Evolutionary conservation across 2,113 vertebrate species (phyloP), one percentile per base, ranked within the genome.

Genomic region (Sylvietta virens): DNA sequence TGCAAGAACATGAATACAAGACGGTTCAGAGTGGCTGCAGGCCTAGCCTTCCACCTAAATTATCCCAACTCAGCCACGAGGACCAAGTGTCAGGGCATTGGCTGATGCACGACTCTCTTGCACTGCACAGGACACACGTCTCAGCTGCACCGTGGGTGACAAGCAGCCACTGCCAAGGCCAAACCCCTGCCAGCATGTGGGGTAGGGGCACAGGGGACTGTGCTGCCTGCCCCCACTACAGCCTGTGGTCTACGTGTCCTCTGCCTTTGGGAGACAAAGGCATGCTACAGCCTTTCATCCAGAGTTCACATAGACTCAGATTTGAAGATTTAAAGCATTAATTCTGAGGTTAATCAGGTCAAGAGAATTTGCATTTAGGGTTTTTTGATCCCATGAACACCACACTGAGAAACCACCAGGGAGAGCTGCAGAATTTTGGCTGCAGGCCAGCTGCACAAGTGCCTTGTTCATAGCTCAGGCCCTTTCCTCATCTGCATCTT

Each of bases 191-290:
- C 3, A 15, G 51, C 27, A 51, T 1, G 1, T 21, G 13, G 16
- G 47, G 53, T 20, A 58, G 31, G 16, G 27, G 14, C 50, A 56
- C 30, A 26, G 17, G 17, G 53, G 22, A 22, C 18, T 60, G 48
- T 1, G 9, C 57, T 8, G 3, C 31, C 17, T 0, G 0, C 5
- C 31, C 15, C 35, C 4, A 2, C 11, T 31, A 35, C 18, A 90
- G 58, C 13, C 33, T 1, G 0, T 4, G 31, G 6, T 61, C 35
- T 71, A 10, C 0, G 0, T 4, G 28, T 10, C 66, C 44, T 50
- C 24, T 66, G 44, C n/a, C 66, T 80, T 82, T 3, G 0, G 3
- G 23, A 73, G n/a, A 70, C 1, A 3, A 76, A 71, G 42, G 31
- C 23, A 31, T 1, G 9, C 51, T 69, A 62, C 18, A 54, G 45